Base-by-base conservation (phyloP, 2,888 invertebrate species). In the Sinodicranocentrus sp. region DNA sequence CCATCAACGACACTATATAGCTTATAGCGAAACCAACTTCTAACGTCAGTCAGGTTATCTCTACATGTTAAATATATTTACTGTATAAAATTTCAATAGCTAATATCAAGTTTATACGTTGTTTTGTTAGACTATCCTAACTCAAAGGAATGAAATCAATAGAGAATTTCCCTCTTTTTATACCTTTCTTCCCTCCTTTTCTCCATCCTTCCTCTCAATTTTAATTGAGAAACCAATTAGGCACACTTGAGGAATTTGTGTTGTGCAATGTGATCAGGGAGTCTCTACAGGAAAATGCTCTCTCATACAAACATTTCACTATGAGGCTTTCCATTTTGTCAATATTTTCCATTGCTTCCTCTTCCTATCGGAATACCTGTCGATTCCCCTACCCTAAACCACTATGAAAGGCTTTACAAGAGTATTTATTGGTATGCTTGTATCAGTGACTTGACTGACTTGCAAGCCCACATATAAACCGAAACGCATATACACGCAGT, bases 81-180 rank as follows among this genome's bases (percentile, higher is more conserved):
- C n/a, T n/a, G n/a, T n/a, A n/a, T n/a, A n/a, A n/a, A n/a, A n/a
- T n/a, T n/a, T n/a, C n/a, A n/a, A n/a, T n/a, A n/a, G n/a, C n/a
- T n/a, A n/a, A n/a, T n/a, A n/a, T n/a, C n/a, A n/a, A n/a, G n/a
- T n/a, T n/a, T n/a, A n/a, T n/a, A n/a, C n/a, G n/a, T n/a, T n/a
- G n/a, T n/a, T n/a, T n/a, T n/a, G n/a, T n/a, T n/a, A n/a, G n/a
- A n/a, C n/a, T n/a, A n/a, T n/a, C n/a, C n/a, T n/a, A n/a, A 73
- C 17, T 54, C 26, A 76, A 76, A 65, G 76, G 73, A 89, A 89
- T 88, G 86, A 88, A 85, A 89, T 88, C 88, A 87, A 88, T 88
- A 87, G 85, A 85, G 80, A 85, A 87, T 88, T 78, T 65, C 26
- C 78, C 19, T 43, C 61, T 25, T 48, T 63, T 72, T 61, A 65